Evolutionary conservation across 1,140 invertebrate species (phyloP), one percentile per base, ranked within the genome.

Genomic region (Pogonus chalceus): DNA sequence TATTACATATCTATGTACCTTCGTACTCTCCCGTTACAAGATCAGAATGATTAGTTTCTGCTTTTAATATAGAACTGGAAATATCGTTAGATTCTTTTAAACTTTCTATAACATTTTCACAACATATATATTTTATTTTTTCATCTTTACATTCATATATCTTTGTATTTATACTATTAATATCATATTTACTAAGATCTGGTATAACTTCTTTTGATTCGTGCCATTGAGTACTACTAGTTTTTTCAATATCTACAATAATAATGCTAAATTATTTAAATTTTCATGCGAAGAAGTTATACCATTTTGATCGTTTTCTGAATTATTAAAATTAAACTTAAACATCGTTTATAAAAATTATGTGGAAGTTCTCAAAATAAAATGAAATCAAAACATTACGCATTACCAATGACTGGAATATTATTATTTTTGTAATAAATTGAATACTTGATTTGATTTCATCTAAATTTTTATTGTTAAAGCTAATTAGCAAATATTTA

Each of bases 21-120:
- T 88, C 85, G 72, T 88, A 88, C 63, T 81, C 76, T 3, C 80
- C 81, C 52, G 79, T 71, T 49, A 86, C 64, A 20, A 87, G 69
- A 71, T 88, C 85, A n/a, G 84, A 86, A 60, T 86, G 79, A 57
- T 75, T 72, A 51, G 78, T 69, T 60, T 87, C 82, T 4, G 84
- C 81, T 59, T 76, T 69, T 52, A 77, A 61, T 26, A 84, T 71
- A 46, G 70, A 68, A 57, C 67, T 57, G 49, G 2, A 10, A 23
- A 14, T 31, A 18, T 49, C 55, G n/a, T n/a, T n/a, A 31, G 16
- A 37, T 1, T 47, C 23, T 53, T 53, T 53, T 14, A 62, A 49
- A 51, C 52, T 16, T 20, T 54, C 31, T n/a, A 62, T 20, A 39
- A 60, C 46, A 54, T 50, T 46, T 9, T 52, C 49, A 47, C 53